phyloP scores from a whole-genome alignment of 2,888 invertebrate species.

The Mimumesa dahlbomi region DNA sequence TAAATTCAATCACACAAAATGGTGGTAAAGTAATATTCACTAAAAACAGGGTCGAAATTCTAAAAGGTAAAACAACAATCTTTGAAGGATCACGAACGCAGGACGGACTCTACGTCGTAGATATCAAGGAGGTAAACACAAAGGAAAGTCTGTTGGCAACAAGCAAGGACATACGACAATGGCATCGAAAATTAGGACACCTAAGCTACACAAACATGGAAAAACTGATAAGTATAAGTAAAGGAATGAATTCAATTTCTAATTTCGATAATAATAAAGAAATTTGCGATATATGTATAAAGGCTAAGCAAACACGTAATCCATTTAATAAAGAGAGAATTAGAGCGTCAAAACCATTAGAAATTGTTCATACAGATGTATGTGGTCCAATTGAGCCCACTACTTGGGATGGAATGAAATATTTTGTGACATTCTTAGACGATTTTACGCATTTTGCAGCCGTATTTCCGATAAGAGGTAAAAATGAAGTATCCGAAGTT shows the following conservation, averaged over 20 bases:
- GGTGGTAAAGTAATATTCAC: conserved; percentile 11
- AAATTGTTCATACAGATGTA: too few species aligned
- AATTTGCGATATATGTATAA: conserved; percentile 32
- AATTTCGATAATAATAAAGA: conserved; percentile 49
- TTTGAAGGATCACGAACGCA: neutral
- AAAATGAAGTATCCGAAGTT: too few species aligned
- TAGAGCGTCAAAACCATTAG: conserved; percentile 45
- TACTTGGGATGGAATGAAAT: too few species aligned
- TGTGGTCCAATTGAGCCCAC: too few species aligned
- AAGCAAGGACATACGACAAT: too few species aligned
- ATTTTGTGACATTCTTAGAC: conserved; percentile 10
- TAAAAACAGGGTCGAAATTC: conserved; percentile 4
- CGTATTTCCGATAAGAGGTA: too few species aligned
- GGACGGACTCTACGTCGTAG: neutral
- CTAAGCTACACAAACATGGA: too few species aligned
- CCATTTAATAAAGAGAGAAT: conserved; percentile 25
- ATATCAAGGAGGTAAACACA: neutral
- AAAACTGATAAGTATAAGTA: too few species aligned
- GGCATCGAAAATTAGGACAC: too few species aligned
- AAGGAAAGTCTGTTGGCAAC: too few species aligned
- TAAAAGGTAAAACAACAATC: neutral
- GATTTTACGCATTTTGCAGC: conserved; percentile 12
- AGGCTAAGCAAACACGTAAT: conserved; percentile 44
- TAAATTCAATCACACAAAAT: conserved; percentile 10
- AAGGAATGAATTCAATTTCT: conserved; percentile 1